Conservation (phyloP, 2,797 vertebrate genomes). For the Microtus agrestis region DNA sequence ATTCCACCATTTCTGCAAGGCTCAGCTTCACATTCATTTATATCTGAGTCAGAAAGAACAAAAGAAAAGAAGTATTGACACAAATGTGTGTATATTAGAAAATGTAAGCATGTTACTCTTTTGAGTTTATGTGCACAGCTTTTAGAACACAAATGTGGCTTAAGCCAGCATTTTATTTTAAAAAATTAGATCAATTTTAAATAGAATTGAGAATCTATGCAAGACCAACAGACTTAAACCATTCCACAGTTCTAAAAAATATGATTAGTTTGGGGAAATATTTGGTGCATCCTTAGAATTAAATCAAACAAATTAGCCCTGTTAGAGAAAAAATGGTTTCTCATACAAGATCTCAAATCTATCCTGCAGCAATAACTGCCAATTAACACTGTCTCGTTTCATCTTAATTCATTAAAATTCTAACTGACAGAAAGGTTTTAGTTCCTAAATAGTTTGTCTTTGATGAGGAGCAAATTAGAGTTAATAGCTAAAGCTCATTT, state of each 20-base stretch:
- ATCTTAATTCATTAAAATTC: constrained; percentile 85
- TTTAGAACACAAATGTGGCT: constrained; percentile 23
- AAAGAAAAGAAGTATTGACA: background rate
- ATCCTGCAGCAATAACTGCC: constrained; percentile 79
- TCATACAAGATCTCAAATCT: constrained; percentile 69
- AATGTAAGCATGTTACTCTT: background rate
- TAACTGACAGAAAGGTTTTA: constrained; percentile 85
- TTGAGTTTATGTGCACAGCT: background rate
- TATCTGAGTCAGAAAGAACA: constrained; percentile 88
- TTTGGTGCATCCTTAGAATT: constrained; percentile 22
- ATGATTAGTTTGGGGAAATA: constrained; percentile 57
- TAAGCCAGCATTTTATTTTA: background rate
- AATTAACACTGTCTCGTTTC: constrained; percentile 81
- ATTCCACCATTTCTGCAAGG: constrained; percentile 98
- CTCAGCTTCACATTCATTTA: constrained; percentile 97
- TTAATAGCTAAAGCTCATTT: constrained; percentile 81
- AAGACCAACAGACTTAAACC: background rate
- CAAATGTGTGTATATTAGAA: constrained; percentile 24
- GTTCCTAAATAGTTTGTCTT: constrained; percentile 83
- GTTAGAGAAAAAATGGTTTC: constrained; percentile 51
- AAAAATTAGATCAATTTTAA: constrained; percentile 26
- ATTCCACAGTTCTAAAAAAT: constrained; percentile 52
- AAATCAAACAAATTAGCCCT: constrained; percentile 67
- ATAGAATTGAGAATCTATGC: constrained; percentile 16
- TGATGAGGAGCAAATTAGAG: constrained; percentile 85